Evolutionary conservation across 2,888 invertebrate genomes (phyloP).

Genomic region (Hypselothyrea guttata): DNA sequence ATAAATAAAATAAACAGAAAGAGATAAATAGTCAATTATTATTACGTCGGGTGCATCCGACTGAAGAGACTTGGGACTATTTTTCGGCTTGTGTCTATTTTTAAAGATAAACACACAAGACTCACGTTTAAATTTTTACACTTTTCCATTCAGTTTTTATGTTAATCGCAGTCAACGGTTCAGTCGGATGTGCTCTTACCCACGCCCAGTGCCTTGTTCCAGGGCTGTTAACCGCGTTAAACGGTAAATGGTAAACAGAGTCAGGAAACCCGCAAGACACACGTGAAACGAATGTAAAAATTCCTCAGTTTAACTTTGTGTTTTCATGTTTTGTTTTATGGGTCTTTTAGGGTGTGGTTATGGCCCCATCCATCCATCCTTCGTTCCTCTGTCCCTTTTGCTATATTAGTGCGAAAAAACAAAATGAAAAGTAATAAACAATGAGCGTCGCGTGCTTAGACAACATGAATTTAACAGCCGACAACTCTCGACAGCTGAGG

Average conservation of each 20-base stretch:
- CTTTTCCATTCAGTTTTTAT: no score
- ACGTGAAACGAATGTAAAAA: not conserved
- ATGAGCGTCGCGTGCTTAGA: constrained; percentile 63
- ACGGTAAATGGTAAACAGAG: constrained; percentile 43
- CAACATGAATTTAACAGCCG: constrained; percentile 64
- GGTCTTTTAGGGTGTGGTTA: constrained; percentile 35
- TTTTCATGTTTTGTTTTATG: constrained; percentile 18
- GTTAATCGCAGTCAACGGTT: no score
- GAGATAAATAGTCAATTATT: no score
- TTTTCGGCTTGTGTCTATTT: no score
- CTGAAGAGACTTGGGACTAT: no score
- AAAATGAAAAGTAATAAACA: constrained; percentile 62
- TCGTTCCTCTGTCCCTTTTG: not conserved
- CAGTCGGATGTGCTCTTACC: constrained; percentile 4
- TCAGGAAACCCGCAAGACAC: constrained; percentile 9
- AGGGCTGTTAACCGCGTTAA: constrained; percentile 61
- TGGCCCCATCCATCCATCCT: not conserved
- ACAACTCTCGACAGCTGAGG: constrained; percentile 30
- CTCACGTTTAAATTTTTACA: no score
- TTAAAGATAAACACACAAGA: no score
- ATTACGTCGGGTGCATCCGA: no score
- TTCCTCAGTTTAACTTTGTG: constrained; percentile 24
- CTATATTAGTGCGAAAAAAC: constrained; percentile 31
- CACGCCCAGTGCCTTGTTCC: constrained; percentile 41
- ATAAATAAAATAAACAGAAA: no score